Evolutionary conservation across 2,797 vertebrate species (phyloP).

Genomic region (Enteromius trimaculatus): DNA sequence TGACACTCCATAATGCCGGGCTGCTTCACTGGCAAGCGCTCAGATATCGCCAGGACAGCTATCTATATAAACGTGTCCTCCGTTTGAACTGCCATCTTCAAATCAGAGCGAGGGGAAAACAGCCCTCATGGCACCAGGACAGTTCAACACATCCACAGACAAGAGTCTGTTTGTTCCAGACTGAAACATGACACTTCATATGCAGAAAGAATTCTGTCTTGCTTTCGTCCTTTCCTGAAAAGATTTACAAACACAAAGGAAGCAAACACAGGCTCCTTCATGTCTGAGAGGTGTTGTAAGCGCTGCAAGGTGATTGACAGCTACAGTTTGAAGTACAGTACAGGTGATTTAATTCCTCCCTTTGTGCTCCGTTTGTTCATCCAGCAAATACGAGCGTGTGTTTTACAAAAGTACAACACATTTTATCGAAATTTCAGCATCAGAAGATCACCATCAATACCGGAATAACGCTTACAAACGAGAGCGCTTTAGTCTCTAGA

Average conservation of each 20-base stretch:
- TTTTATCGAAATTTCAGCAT: not conserved
- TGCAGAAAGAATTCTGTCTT: constrained; percentile 70
- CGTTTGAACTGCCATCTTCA: constrained; percentile 76
- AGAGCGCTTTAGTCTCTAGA: not conserved
- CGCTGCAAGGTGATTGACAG: constrained; percentile 70
- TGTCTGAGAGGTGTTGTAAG: constrained; percentile 74
- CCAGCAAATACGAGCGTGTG: not conserved
- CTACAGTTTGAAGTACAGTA: constrained; percentile 56
- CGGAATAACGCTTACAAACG: not conserved
- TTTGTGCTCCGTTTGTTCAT: not conserved
- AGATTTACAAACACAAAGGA: constrained; percentile 70
- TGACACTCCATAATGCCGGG: constrained; percentile 70
- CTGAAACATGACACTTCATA: constrained; percentile 72
- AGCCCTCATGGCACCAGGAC: constrained; percentile 71
- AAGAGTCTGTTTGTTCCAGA: constrained; percentile 68
- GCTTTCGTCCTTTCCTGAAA: constrained; percentile 37
- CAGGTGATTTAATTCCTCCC: constrained; percentile 1
- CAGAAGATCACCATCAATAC: not conserved
- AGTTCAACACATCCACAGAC: constrained; percentile 71
- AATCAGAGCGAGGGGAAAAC: constrained; percentile 72
- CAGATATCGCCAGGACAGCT: constrained; percentile 71
- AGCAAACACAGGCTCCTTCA: constrained; percentile 78
- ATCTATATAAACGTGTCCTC: constrained; percentile 79
- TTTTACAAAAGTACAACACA: not conserved
- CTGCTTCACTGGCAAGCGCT: constrained; percentile 55